Base-by-base conservation (phyloP, 2,113 vertebrate genomes). In the Mola mola region DNA sequence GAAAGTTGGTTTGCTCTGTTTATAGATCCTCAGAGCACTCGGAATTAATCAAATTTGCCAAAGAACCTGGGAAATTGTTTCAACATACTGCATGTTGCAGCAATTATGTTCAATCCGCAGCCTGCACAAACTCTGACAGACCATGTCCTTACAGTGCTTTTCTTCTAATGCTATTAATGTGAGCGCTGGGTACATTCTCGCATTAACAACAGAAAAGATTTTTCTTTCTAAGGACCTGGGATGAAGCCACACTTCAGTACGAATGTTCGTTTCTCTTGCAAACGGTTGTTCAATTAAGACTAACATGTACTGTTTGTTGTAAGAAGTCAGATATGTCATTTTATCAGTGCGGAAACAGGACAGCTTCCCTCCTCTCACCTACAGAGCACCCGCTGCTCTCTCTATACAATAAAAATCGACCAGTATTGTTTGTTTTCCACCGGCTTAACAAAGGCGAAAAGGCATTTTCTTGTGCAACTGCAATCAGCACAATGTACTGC, bases 171-270 rank as follows among this genome's bases (percentile, higher is more conserved):
- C 21, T 25, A 58, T 73, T 77, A 58, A 71, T 44, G 37, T 65
- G 53, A 79, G 59, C 53, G 53, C 68, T 40, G 72, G 72, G 74
- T 65, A 84, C 68, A 60, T 66, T 76, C 77, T 72, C 61, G 59
- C 76, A 74, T 48, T 66, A 21, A 44, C 46, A 51, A n/a, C n/a
- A n/a, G n/a, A n/a, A n/a, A n/a, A n/a, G n/a, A n/a, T n/a, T n/a
- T n/a, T n/a, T n/a, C n/a, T n/a, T n/a, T n/a, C n/a, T n/a, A n/a
- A n/a, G n/a, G n/a, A n/a, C n/a, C n/a, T n/a, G n/a, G n/a, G n/a
- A n/a, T n/a, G n/a, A n/a, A n/a, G n/a, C n/a, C n/a, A n/a, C n/a
- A n/a, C n/a, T n/a, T n/a, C n/a, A n/a, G n/a, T n/a, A n/a, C n/a
- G n/a, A n/a, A n/a, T n/a, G n/a, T n/a, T n/a, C n/a, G n/a, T n/a